Evolutionary conservation across 1,140 invertebrate genomes (phyloP).

Genomic region (Diabrotica virgifera): DNA sequence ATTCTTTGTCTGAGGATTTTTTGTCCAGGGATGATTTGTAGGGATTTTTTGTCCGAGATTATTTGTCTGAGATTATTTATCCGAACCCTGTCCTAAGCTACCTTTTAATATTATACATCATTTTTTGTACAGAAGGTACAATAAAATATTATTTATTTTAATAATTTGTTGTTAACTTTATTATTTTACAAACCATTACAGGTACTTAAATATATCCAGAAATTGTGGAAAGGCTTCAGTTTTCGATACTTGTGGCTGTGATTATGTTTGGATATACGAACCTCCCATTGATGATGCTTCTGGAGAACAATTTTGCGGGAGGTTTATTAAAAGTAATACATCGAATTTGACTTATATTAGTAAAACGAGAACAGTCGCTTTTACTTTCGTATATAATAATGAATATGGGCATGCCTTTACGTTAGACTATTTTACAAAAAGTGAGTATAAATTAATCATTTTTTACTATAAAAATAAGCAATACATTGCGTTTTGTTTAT

Average conservation of each 20-base stretch:
- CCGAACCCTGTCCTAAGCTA: too few species aligned
- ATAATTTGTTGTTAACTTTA: too few species aligned
- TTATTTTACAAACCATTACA: slow-evolving; percentile 2
- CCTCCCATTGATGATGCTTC: slow-evolving; percentile 65
- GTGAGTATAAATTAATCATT: slow-evolving; percentile 50
- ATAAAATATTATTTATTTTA: too few species aligned
- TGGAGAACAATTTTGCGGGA: slow-evolving; percentile 60
- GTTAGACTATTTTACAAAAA: slow-evolving; percentile 63
- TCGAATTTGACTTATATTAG: slow-evolving; percentile 56
- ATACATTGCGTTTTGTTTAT: too few species aligned
- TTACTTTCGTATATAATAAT: slow-evolving; percentile 62
- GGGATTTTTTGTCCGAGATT: too few species aligned
- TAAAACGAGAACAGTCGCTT: slow-evolving; percentile 59
- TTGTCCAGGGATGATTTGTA: too few species aligned
- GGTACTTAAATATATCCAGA: slow-evolving; percentile 48
- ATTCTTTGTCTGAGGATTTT: too few species aligned
- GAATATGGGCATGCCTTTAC: slow-evolving; percentile 64
- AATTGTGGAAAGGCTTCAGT: slow-evolving; percentile 44
- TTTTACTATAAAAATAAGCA: too few species aligned
- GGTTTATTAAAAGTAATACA: slow-evolving; percentile 48
- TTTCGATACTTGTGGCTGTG: slow-evolving; percentile 54
- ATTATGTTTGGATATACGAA: slow-evolving; percentile 68
- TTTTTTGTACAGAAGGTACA: too few species aligned
- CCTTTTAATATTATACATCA: too few species aligned
- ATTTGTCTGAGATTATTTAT: too few species aligned